Evolutionary conservation across 2,797 vertebrate genomes (phyloP).

Genomic region (Esox lucius): DNA sequence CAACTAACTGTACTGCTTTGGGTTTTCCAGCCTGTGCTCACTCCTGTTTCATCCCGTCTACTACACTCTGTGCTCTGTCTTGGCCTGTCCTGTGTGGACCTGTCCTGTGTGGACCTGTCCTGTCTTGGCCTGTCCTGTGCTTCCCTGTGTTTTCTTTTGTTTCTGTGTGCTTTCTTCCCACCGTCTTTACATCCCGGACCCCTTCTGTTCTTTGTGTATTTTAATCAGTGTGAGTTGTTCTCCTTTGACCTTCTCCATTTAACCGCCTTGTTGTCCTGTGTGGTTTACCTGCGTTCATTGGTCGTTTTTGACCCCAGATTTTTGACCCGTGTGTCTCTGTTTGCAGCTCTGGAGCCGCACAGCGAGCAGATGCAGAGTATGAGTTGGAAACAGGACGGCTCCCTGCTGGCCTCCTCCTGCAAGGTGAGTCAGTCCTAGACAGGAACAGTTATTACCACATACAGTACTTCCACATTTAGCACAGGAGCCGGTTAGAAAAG

Average conservation of each 20-base stretch:
- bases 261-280: neutral
- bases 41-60: neutral
- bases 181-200: neutral
- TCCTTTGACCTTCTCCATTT: no score
- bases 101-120: neutral
- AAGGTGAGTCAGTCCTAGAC: conserved; percentile 76
- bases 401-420: conserved; percentile 84
- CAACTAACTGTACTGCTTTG: neutral
- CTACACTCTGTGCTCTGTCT: neutral
- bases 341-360: conserved; percentile 83
- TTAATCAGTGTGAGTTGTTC: neutral
- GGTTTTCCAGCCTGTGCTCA: neutral
- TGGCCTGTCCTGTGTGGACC: neutral
- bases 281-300: neutral
- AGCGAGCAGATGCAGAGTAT: conserved; percentile 86
- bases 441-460: neutral
- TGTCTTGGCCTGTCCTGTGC: neutral
- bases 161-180: conserved; percentile 3
- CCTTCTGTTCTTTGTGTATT: conserved; percentile 17
- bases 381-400: conserved; percentile 87
- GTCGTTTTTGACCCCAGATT: neutral
- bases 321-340: conserved; percentile 35
- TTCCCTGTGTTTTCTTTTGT: neutral
- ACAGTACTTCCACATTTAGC: neutral
- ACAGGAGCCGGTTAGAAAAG: neutral